phyloP scores from a whole-genome alignment of 53 echinoderm and acorn worm genomes.

The Temnopleurus reevesii region DNA sequence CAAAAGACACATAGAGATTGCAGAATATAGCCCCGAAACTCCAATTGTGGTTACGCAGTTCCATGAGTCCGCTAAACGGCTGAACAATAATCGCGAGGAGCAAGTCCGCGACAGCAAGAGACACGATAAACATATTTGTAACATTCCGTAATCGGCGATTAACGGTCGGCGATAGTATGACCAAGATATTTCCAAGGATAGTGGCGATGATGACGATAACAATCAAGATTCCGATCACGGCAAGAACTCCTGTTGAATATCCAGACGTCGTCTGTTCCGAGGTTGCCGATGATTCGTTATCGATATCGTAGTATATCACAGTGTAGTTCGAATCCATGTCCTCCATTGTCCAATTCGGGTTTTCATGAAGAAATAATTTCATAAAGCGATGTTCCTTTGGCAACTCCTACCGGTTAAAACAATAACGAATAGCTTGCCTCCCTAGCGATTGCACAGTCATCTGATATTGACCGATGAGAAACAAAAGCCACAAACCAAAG shows the following conservation, averaged over 20 bases:
- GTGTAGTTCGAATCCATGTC: constrained; percentile 21
- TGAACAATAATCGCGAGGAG: constrained; percentile 75
- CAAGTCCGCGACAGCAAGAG: constrained; percentile 83
- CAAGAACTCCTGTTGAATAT: constrained; percentile 57
- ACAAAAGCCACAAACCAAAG: too few relatives aligned
- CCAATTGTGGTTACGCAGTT: constrained; percentile 74
- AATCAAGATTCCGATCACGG: constrained; percentile 58
- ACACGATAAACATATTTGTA: constrained; percentile 80
- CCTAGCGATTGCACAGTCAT: too few relatives aligned
- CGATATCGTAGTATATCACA: constrained; percentile 20
- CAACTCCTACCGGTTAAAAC: background rate
- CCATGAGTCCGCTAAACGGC: constrained; percentile 79
- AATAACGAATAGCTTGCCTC: too few relatives aligned
- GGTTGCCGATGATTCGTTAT: background rate
- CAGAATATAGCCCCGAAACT: constrained; percentile 78
- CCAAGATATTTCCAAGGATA: constrained; percentile 78
- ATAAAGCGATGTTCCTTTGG: background rate
- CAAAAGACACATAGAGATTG: constrained; percentile 84
- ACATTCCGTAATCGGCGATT: constrained; percentile 77
- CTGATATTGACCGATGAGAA: too few relatives aligned
- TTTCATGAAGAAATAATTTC: background rate
- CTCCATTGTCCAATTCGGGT: background rate
- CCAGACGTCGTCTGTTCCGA: background rate
- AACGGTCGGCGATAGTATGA: constrained; percentile 76
- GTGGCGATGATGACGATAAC: constrained; percentile 70